Percentiles rank a stretch among this genome's conserved stretches.
Evolutionary conservation across 1,140 invertebrate genomes (phyloP).

Genomic region (Penaeus indicus): DNA sequence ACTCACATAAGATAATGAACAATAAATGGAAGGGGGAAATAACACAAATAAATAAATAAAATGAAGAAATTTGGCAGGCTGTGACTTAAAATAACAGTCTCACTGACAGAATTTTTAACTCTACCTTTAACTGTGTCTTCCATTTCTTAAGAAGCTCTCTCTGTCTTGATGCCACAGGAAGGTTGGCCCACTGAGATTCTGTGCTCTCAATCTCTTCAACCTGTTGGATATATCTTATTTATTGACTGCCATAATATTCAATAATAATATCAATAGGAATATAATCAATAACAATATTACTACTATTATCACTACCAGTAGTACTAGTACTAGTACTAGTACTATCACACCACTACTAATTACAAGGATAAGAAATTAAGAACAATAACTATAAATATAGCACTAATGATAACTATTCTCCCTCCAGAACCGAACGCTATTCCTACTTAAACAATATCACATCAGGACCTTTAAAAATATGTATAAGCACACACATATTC

Average conservation of each 20-base stretch:
- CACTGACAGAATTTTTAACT: constrained; percentile 35
- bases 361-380: no score
- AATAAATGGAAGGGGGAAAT: background rate
- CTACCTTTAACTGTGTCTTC: constrained; percentile 81
- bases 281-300: background rate
- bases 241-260: no score
- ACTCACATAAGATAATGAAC: background rate
- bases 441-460: background rate
- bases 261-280: background rate
- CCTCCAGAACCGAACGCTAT: background rate
- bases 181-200: constrained; percentile 86
- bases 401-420: background rate
- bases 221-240: constrained; percentile 62
- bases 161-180: constrained; percentile 81
- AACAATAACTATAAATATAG: no score
- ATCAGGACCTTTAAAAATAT: no score
- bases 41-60: background rate
- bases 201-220: constrained; percentile 86
- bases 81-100: background rate
- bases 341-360: no score
- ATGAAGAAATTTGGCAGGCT: constrained; percentile 34
- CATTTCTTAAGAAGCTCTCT: constrained; percentile 87
- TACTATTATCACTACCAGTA: background rate
- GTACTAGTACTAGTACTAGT: no score
- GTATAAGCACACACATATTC: background rate